Conservation (phyloP, 2,797 vertebrate genomes). For the Premnoplex brunnescens region DNA sequence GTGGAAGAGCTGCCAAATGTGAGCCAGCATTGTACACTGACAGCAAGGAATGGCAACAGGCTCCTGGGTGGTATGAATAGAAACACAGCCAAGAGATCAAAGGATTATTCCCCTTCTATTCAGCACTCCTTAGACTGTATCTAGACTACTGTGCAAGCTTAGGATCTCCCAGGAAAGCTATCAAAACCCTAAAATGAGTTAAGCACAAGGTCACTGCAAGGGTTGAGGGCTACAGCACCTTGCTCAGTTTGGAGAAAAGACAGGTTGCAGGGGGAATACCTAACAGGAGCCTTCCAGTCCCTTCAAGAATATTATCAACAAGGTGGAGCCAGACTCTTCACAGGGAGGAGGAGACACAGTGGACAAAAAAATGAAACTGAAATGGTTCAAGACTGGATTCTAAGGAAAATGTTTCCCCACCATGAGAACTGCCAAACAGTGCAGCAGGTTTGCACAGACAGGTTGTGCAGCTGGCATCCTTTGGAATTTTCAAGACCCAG, state of each 20-base stretch:
- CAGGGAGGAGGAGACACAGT: neutral
- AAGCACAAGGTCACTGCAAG: neutral
- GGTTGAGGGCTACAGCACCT: neutral
- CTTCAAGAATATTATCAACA: neutral
- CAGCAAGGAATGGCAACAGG: neutral
- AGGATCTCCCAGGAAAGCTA: neutral
- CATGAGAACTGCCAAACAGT: neutral
- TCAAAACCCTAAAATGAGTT: neutral
- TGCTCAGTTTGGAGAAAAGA: neutral
- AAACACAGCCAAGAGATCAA: neutral
- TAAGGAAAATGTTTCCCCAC: neutral
- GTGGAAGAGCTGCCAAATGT: neutral
- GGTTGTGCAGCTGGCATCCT: neutral
- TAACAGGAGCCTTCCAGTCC: neutral
- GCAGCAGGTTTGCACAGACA: neutral
- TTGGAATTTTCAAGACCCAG: neutral
- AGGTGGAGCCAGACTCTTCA: neutral
- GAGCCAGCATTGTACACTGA: neutral
- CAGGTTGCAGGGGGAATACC: accelerated
- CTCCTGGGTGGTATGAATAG: neutral
- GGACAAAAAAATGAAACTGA: neutral
- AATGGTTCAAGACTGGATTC: neutral
- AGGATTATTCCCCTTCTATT: neutral
- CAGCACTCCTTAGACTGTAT: neutral
- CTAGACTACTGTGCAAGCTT: neutral